Percentiles rank a stretch among this genome's conserved stretches.
These are phyloP conservation scores for Pogoniulus pusillus DNA, from an alignment of 2,797 vertebrate genomes.

Conservation along the genomic window DNA sequence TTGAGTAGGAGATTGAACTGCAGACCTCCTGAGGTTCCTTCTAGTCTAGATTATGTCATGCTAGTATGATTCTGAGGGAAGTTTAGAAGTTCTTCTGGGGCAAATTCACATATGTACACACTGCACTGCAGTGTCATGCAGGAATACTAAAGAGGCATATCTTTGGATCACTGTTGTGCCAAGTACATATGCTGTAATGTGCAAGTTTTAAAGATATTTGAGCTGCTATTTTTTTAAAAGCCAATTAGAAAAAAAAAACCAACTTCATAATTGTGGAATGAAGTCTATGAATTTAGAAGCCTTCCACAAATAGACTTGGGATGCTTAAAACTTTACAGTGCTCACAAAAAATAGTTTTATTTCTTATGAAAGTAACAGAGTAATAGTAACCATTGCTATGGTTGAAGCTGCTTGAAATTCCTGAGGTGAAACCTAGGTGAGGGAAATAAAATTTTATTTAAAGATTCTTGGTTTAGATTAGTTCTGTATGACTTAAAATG, in stretches of 20 bases:
- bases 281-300: neutral
- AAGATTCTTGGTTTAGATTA: neutral
- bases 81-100: neutral
- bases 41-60: neutral
- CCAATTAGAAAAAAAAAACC: neutral
- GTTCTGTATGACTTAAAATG: neutral
- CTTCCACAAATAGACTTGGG: neutral
- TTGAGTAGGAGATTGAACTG: neutral
- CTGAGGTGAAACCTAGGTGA: neutral
- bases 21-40: too few relatives aligned
- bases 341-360: neutral
- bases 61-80: neutral
- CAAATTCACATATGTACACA: neutral
- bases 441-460: neutral
- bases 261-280: neutral
- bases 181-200: accelerated
- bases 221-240: neutral
- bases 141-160: neutral
- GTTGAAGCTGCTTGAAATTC: neutral
- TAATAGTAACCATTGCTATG: neutral
- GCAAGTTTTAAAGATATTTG: neutral
- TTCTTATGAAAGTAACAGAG: neutral
- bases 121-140: neutral
- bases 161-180: neutral
- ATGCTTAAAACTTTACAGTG: neutral